Base-by-base conservation (phyloP, 2,113 vertebrate genomes). In the Columbina picui region DNA sequence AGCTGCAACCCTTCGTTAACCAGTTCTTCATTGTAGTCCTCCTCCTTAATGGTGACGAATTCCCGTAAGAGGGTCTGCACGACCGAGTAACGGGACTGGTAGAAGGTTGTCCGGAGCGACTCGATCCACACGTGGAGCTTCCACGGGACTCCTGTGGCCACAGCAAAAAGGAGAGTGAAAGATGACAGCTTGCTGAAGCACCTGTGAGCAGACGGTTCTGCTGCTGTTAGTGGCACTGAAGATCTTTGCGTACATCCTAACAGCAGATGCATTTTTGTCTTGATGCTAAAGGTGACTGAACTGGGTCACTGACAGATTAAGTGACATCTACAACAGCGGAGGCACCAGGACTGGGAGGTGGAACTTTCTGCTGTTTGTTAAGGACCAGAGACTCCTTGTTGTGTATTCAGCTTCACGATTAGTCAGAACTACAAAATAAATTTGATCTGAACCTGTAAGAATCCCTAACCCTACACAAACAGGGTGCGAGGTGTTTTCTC, bases 41-140 rank as follows among this genome's bases (percentile, higher is more conserved):
- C 99, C 50, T 99, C 99, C 75, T 98, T 98, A 95, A 99, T 99
- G 71, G 98, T 98, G 96, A 97, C 92, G 86, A 99, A 99, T 90
- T 99, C 99, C 89, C 98, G 92, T 50, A 99, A 97, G 41, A 99
- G 98, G 20, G 98, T 98, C 81, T 99, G 98, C 10, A 98, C 98
- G 22, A 99, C 98, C 0, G 98, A 98, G 38, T 98, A 98, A 45
- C 99, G 98, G 3, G 98, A 99, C 97, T 99, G 99, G 73, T 97
- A 98, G 98, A 99, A 99, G 50, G 99, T 98, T 12, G 99, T 99
- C 63, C 98, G 97, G 6, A 99, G 98, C 1, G 99, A 99, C 93
- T 99, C 99, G 11, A 99, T 98, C 99, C 99, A 99, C 75, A 99
- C 98, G 0, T 99, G 99, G 22, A 99, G 98, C 94, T 99, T 99